A percentile compares a stretch with the other conserved stretches of the same genome.
phyloP scores from a whole-genome alignment of 2,113 vertebrate genomes.

The Mus pahari region DNA sequence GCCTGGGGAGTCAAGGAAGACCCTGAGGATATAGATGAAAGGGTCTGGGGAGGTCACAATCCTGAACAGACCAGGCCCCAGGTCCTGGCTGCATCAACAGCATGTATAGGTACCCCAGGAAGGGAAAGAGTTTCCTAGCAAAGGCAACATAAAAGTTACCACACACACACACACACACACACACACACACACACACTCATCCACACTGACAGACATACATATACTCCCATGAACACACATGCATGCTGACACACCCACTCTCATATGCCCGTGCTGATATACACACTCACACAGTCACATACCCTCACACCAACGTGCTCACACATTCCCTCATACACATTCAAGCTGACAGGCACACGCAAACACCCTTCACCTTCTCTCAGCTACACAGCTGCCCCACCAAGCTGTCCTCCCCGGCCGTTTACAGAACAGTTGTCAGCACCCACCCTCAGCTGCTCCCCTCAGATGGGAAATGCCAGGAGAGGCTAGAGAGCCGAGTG shows the following conservation, averaged over 20 bases:
- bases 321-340: too few relatives aligned
- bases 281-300: background rate
- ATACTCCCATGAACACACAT: background rate
- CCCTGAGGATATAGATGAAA: background rate
- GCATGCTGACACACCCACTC: too few relatives aligned
- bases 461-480: background rate
- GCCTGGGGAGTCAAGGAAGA: background rate
- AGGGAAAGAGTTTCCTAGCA: background rate
- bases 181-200: background rate
- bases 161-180: background rate
- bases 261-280: background rate
- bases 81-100: background rate
- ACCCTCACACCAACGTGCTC: background rate
- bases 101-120: background rate
- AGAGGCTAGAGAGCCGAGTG: accelerated
- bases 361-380: background rate
- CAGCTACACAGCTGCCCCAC: background rate
- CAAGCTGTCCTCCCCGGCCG: background rate
- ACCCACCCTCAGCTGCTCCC: background rate
- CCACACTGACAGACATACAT: background rate
- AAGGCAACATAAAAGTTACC: background rate
- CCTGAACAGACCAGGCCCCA: background rate
- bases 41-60: background rate
- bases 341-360: background rate
- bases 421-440: background rate